phyloP scores from a whole-genome alignment of 2,888 invertebrate species.

The Melanargia galathea region DNA sequence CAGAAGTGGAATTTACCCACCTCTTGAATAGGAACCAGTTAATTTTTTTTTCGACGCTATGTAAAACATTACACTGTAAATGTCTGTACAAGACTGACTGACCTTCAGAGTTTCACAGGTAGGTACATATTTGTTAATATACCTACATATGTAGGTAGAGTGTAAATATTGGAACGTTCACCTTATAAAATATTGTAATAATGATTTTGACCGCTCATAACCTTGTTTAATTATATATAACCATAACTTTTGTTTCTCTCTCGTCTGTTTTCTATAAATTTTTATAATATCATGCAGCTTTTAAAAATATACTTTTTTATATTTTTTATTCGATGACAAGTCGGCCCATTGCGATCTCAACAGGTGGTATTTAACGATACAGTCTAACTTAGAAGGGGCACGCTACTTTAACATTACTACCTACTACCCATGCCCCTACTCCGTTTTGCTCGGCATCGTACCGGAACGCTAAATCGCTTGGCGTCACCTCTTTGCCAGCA shows the following conservation, averaged over 20 bases:
- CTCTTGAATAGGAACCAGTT: not conserved
- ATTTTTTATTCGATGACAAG: no score
- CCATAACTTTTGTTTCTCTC: no score
- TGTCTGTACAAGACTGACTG: conserved; percentile 1
- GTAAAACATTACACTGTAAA: not conserved
- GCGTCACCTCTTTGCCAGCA: no score
- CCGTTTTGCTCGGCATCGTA: no score
- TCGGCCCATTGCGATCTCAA: no score
- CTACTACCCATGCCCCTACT: no score
- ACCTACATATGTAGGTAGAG: not conserved
- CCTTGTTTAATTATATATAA: not conserved
- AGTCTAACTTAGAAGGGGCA: no score
- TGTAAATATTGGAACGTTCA: conserved; percentile 7
- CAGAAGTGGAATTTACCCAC: not conserved
- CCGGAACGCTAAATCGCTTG: no score
- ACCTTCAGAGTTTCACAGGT: not conserved
- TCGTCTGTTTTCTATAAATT: not conserved
- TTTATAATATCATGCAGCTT: no score
- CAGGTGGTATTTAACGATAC: no score
- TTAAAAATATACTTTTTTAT: no score
- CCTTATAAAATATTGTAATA: conserved; percentile 3
- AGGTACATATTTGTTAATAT: not conserved
- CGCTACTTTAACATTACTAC: no score
- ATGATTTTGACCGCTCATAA: not conserved
- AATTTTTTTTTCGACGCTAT: not conserved